Evolutionary conservation across 2,888 invertebrate genomes (phyloP), one percentile per base, ranked within the genome.

Genomic region (Erebia epiphron): DNA sequence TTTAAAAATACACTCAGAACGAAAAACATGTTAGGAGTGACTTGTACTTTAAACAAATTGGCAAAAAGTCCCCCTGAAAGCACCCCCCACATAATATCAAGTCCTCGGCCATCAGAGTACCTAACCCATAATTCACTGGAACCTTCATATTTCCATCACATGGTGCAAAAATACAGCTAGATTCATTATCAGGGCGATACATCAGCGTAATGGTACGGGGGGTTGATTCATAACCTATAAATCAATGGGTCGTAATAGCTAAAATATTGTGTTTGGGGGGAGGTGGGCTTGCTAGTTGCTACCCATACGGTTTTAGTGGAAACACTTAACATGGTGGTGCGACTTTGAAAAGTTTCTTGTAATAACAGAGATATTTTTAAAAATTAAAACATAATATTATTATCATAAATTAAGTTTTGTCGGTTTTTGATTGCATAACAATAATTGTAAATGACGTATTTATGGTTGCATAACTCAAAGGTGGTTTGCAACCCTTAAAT

Each of bases 181-280:
- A 90, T 91, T 92, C 91, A 92, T 92, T 92, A 91, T 92, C 91
- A 86, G 82, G 83, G 84, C 88, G 86, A 91, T 91, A 90, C 89
- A 90, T 91, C 89, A 88, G 77, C 77, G 82, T 87, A 86, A 88
- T 87, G 85, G 87, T 80, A 80, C 79, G 81, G 78, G 84, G 78
- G 88, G 88, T 86, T 91, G 92, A 92, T 92, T 92, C 91, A 92
- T 92, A 91, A 91, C 90, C 92, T 81, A 93, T 93, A 93, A 92
- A 93, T 93, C 93, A 92, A 92, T 92, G 88, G 81, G 82, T 82
- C 80, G 89, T 92, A 91, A 92, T 91, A 90, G 91, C 86, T 87
- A 89, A 88, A 91, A 91, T 91, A 91, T 90, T 90, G 89, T 84
- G 81, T 78, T 79, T 80, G 80, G 81, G 82, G 57, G 67, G 46